A percentile compares a stretch with the other conserved stretches of the same genome.
Evolutionary conservation across 2,888 invertebrate genomes (phyloP).

Genomic region (Nephrotoma guestfalica): DNA sequence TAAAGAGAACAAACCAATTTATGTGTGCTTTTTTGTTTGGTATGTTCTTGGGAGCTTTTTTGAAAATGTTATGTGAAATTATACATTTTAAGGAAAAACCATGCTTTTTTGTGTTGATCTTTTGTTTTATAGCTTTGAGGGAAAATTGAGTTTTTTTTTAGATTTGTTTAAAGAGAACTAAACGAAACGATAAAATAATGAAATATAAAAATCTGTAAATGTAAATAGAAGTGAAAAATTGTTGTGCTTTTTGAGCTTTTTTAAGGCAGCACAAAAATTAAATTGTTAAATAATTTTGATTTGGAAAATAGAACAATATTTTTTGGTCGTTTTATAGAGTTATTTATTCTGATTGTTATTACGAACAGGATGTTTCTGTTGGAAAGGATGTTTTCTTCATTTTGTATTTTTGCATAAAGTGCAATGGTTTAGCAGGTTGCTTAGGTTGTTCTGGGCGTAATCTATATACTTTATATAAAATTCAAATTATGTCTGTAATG

Average conservation of each 20-base stretch:
- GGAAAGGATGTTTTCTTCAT: too few relatives aligned
- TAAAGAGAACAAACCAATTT: background rate
- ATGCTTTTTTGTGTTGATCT: background rate
- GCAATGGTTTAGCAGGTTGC: too few relatives aligned
- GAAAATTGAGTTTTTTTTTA: background rate
- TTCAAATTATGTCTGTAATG: too few relatives aligned
- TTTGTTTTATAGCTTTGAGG: background rate
- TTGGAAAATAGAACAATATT: background rate
- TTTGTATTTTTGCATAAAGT: too few relatives aligned
- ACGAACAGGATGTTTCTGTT: too few relatives aligned
- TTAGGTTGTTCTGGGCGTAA: too few relatives aligned
- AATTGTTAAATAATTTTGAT: background rate
- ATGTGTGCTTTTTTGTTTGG: background rate
- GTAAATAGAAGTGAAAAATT: background rate
- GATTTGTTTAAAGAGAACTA: background rate
- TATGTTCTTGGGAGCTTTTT: background rate
- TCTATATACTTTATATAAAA: too few relatives aligned
- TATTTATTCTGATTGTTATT: too few relatives aligned
- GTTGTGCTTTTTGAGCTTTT: background rate
- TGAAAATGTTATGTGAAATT: background rate
- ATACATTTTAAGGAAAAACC: background rate
- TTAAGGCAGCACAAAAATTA: background rate
- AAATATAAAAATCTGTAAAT: background rate
- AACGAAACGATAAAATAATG: background rate
- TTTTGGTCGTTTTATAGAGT: background rate